Conservation (phyloP, 2,113 vertebrate genomes). For the Alaudala cheleensis region DNA sequence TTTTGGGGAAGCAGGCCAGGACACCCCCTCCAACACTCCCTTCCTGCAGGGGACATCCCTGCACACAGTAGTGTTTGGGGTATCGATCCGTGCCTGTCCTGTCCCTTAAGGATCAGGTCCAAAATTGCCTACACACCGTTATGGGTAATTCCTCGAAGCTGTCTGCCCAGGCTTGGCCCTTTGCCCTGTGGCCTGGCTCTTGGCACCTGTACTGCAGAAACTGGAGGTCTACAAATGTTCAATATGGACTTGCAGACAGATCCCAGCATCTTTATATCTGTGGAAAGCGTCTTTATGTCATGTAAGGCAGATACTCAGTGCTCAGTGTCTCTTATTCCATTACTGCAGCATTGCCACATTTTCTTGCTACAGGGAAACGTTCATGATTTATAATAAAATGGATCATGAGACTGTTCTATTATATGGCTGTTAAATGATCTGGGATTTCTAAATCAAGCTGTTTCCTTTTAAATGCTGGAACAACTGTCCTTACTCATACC, state of each 20-base stretch:
- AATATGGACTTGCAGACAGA: not conserved
- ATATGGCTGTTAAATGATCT: not conserved
- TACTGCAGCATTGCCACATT: not conserved
- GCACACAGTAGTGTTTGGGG: fast-evolving
- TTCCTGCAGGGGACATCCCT: not conserved
- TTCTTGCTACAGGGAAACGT: not conserved
- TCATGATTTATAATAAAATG: not conserved
- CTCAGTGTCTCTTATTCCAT: not conserved
- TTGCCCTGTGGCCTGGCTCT: not conserved
- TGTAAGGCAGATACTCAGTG: not conserved
- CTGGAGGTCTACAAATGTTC: not conserved
- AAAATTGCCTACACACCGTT: fast-evolving
- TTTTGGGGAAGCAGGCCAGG: not conserved
- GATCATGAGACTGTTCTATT: not conserved
- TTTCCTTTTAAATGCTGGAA: not conserved
- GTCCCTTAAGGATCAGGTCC: not conserved
- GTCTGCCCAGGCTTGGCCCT: not conserved
- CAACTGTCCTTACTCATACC: not conserved
- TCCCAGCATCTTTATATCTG: not conserved
- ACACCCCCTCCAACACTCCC: not conserved
- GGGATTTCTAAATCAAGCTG: not conserved
- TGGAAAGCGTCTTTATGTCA: not conserved
- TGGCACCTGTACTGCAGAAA: constrained; percentile 10
- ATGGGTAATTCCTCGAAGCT: constrained; percentile 2
- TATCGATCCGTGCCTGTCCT: not conserved